Evolutionary conservation across 2,113 vertebrate species (phyloP).

Genomic region (Edolisoma coerulescens): DNA sequence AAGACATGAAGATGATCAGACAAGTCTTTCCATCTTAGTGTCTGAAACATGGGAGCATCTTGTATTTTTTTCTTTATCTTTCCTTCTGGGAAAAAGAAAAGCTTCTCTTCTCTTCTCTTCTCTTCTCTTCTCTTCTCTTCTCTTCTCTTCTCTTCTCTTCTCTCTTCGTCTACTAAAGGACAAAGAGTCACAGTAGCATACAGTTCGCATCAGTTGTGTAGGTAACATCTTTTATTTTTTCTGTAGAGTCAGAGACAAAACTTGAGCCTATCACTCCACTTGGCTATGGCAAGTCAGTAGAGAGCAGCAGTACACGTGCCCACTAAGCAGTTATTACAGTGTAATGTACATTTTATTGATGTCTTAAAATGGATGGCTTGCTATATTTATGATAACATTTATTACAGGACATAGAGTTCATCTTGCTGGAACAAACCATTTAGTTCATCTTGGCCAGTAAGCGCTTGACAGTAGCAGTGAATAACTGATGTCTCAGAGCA

Average conservation of each 20-base stretch:
- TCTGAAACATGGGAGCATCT: background rate
- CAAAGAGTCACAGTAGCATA: background rate
- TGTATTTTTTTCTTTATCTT: background rate
- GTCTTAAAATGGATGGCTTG: conserved; percentile 16
- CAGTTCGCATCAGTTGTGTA: background rate
- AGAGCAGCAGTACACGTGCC: background rate
- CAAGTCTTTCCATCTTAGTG: background rate
- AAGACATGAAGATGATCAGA: background rate
- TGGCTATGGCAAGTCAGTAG: background rate
- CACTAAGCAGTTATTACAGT: background rate
- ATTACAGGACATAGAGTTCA: conserved; percentile 50
- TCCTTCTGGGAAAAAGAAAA: background rate
- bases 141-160: background rate
- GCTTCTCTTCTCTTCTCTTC: too few relatives aligned
- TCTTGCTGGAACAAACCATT: conserved; percentile 46
- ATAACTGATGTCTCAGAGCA: conserved; percentile 52
- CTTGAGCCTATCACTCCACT: background rate
- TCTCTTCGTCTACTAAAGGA: background rate
- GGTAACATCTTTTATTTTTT: background rate
- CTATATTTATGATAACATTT: conserved; percentile 50
- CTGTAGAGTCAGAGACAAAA: background rate
- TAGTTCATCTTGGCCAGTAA: conserved; percentile 57
- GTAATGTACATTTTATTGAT: background rate
- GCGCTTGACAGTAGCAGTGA: conserved; percentile 12
- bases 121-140: too few relatives aligned